Evolutionary conservation across 2,113 vertebrate species (phyloP).

Genomic region (Paracyprichromis sp.): DNA sequence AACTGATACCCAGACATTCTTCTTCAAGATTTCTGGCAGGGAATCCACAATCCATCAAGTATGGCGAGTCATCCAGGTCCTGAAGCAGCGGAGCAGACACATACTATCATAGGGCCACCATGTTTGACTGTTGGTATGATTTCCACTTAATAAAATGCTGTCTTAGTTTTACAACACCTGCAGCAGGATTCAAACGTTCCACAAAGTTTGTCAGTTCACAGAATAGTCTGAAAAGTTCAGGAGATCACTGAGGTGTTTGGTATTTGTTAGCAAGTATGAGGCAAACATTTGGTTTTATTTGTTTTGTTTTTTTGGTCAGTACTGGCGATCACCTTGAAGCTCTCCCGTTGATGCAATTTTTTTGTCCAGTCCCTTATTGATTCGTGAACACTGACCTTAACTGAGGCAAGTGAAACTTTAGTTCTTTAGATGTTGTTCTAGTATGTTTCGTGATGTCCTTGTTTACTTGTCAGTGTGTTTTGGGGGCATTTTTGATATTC

Average conservation of each 20-base stretch:
- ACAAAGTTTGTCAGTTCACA: not conserved
- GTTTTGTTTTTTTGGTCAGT: accelerated
- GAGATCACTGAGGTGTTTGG: not conserved
- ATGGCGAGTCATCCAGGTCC: not conserved
- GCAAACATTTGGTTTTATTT: not conserved
- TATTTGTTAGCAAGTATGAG: not conserved
- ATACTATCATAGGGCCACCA: not conserved
- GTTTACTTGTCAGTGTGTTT: not conserved
- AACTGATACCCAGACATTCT: not conserved
- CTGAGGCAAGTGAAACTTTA: not conserved
- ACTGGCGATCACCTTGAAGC: not conserved
- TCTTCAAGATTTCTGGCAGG: not conserved
- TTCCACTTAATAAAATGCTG: not conserved
- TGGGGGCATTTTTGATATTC: accelerated
- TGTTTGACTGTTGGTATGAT: not conserved
- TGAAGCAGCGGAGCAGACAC: accelerated
- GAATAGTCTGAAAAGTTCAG: not conserved
- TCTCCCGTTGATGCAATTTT: not conserved
- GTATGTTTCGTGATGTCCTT: accelerated
- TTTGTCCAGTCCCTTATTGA: not conserved
- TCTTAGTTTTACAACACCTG: not conserved
- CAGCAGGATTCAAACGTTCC: not conserved
- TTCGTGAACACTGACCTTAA: not conserved
- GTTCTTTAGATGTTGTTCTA: not conserved
- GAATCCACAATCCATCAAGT: not conserved